phyloP scores from a whole-genome alignment of 2,113 vertebrate species.

The Peucedramus taeniatus region DNA sequence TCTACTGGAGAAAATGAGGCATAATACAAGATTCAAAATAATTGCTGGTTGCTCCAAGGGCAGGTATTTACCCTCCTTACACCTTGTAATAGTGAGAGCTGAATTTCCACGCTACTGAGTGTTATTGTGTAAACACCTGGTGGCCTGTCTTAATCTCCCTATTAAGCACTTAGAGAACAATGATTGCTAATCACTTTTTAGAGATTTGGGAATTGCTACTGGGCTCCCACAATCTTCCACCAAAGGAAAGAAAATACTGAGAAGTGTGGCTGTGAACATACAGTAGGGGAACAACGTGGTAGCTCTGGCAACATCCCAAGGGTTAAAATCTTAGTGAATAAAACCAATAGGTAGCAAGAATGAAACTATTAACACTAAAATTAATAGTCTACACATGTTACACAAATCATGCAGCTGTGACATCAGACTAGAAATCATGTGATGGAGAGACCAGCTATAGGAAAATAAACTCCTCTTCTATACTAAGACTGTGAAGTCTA shows the following conservation, averaged over 20 bases:
- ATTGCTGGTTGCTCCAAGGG: not conserved
- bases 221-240: not conserved
- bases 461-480: not conserved
- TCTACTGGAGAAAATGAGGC: not conserved
- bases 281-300: not conserved
- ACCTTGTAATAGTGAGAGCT: not conserved
- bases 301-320: not conserved
- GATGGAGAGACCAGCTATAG: not conserved
- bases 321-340: not conserved
- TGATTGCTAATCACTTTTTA: slow-evolving; percentile 12
- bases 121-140: slow-evolving; percentile 16
- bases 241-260: not conserved
- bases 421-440: not conserved
- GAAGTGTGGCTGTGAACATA: not conserved
- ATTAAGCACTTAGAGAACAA: slow-evolving; percentile 11
- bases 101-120: not conserved
- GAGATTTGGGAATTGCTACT: not conserved
- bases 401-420: not conserved
- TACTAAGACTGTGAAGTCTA: not conserved
- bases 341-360: not conserved
- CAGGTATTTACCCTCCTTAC: not conserved
- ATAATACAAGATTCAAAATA: not conserved
- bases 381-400: not conserved
- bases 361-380: not conserved
- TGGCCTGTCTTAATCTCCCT: not conserved